phyloP scores from a whole-genome alignment of 1,140 invertebrate genomes.

The Parasteatoda tepidariorum region DNA sequence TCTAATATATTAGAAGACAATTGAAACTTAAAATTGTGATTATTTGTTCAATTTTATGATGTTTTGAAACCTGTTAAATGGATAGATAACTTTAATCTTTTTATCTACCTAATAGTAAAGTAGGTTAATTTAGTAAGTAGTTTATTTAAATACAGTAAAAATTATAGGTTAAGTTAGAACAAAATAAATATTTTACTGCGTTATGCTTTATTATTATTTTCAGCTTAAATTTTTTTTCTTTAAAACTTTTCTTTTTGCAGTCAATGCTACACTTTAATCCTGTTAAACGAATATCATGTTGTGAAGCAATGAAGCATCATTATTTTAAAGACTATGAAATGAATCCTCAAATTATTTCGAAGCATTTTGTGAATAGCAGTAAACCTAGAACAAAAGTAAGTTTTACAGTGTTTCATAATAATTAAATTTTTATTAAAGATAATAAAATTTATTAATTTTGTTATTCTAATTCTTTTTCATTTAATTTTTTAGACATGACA shows the following conservation, averaged over 20 bases:
- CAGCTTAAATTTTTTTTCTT: neutral
- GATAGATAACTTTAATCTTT: neutral
- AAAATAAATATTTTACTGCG: too few relatives aligned
- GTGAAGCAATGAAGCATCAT: constrained; percentile 69
- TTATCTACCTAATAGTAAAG: neutral
- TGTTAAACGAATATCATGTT: constrained; percentile 70
- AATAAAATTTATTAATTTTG: too few relatives aligned
- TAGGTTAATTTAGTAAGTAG: neutral
- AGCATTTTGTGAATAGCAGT: neutral
- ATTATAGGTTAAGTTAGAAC: too few relatives aligned
- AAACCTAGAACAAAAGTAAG: neutral
- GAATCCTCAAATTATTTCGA: neutral
- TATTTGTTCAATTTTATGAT: too few relatives aligned
- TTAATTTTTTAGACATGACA: too few relatives aligned
- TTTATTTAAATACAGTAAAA: too few relatives aligned
- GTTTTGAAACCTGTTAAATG: neutral
- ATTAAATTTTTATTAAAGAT: too few relatives aligned
- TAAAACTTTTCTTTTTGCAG: constrained; percentile 67
- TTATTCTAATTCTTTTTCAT: too few relatives aligned
- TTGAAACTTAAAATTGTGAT: too few relatives aligned
- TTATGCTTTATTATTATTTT: neutral
- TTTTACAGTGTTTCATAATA: too few relatives aligned
- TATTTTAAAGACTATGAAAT: constrained; percentile 70
- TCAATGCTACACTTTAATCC: constrained; percentile 72
- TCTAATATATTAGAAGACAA: too few relatives aligned